Conservation (phyloP, 2,797 vertebrate genomes). For the Anguilla pacifica region DNA sequence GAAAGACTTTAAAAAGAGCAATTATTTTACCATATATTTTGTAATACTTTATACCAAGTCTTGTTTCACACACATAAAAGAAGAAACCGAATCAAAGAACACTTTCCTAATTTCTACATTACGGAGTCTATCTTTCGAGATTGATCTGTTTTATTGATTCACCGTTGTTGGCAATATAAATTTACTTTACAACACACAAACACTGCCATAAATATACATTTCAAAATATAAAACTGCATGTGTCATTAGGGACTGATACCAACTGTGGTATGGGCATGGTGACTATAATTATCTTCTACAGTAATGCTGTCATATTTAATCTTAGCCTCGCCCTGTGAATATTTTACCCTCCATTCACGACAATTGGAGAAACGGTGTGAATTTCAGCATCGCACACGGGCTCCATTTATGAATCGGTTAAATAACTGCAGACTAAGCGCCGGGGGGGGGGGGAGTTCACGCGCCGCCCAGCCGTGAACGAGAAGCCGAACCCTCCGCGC, state of each 20-base stretch:
- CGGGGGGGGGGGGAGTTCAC: background rate
- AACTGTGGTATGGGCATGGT: background rate
- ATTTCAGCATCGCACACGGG: no score
- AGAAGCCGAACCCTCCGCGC: background rate
- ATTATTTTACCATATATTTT: slow-evolving; percentile 33
- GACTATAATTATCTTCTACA: background rate
- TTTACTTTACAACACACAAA: slow-evolving; percentile 37
- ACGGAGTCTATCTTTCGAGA: slow-evolving; percentile 11
- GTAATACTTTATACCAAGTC: background rate
- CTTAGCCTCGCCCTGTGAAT: background rate
- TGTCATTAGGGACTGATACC: slow-evolving; percentile 62
- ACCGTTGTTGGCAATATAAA: background rate
- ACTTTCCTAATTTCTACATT: background rate
- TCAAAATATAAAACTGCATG: slow-evolving; percentile 42
- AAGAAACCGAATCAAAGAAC: background rate
- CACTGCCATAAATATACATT: slow-evolving; percentile 11
- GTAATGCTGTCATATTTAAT: slow-evolving; percentile 3
- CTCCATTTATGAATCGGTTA: background rate
- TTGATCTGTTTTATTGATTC: slow-evolving; percentile 53
- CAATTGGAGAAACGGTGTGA: background rate
- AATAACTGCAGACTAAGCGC: background rate
- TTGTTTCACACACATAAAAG: background rate
- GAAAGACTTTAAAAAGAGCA: slow-evolving; percentile 34
- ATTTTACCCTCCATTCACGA: background rate
- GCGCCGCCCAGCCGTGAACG: background rate